Percentiles rank a stretch among this genome's conserved stretches.
phyloP scores from a whole-genome alignment of 2,113 vertebrate species.

The Pionites leucogaster region DNA sequence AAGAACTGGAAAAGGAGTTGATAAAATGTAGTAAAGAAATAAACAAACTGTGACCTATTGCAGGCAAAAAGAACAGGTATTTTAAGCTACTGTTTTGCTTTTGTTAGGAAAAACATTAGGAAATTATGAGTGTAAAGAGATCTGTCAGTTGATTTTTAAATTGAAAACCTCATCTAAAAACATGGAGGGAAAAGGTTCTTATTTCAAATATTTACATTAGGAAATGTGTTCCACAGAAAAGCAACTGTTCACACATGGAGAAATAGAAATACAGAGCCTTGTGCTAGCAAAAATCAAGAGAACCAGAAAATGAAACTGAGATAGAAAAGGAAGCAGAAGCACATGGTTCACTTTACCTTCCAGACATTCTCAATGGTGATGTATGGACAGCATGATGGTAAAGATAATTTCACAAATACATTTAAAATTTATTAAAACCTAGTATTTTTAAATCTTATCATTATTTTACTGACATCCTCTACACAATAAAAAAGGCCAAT shows the following conservation, averaged over 20 bases:
- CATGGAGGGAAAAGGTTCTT: background rate
- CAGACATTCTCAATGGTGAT: background rate
- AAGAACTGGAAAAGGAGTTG: background rate
- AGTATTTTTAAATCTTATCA: background rate
- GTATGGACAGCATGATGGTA: background rate
- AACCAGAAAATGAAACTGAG: background rate
- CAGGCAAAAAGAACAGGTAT: background rate
- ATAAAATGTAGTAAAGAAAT: background rate
- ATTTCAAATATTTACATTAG: constrained; percentile 7
- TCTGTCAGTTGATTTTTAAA: background rate
- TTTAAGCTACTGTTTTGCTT: background rate
- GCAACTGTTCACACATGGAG: background rate
- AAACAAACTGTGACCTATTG: background rate
- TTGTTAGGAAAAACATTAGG: background rate
- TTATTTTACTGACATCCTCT: background rate
- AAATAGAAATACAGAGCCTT: background rate
- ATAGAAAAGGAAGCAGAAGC: background rate
- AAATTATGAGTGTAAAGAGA: background rate
- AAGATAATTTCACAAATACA: background rate
- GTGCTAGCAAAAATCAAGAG: background rate
- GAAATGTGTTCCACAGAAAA: background rate
- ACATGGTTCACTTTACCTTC: background rate
- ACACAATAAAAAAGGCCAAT: background rate
- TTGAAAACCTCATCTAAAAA: background rate
- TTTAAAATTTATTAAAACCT: background rate